Conservation (phyloP, 2,113 vertebrate genomes). For the Barnardius zonarius region DNA sequence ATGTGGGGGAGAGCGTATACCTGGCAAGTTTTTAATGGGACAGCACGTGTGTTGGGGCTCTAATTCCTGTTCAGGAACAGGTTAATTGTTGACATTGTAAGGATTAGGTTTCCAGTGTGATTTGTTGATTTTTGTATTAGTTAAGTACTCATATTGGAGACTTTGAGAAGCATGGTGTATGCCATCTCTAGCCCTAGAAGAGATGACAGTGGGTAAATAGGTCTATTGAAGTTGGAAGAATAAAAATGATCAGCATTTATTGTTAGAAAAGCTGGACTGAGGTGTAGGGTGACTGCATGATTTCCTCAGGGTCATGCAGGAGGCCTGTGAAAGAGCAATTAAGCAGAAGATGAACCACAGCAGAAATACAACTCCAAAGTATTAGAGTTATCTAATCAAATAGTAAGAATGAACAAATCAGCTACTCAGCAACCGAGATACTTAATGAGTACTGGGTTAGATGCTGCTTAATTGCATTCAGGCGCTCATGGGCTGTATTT, state of each 20-base stretch:
- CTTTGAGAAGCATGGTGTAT: background rate
- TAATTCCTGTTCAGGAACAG: background rate
- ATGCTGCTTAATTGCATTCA: background rate
- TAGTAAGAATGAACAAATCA: background rate
- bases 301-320: background rate
- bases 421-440: background rate
- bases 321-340: background rate
- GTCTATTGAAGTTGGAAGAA: background rate
- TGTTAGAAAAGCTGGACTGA: background rate
- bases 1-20: background rate
- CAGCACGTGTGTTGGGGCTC: background rate
- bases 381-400: background rate
- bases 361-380: background rate
- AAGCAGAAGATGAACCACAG: background rate
- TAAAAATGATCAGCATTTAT: background rate
- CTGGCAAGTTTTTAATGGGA: background rate
- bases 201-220: background rate
- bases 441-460: background rate
- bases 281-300: background rate
- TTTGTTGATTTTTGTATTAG: background rate
- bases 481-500: background rate
- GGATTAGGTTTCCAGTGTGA: background rate
- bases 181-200: background rate
- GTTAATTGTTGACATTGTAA: background rate
- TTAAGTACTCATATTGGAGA: background rate